Evolutionary conservation across 2,797 vertebrate genomes (phyloP).

Genomic region (Limnodromus scolopaceus): DNA sequence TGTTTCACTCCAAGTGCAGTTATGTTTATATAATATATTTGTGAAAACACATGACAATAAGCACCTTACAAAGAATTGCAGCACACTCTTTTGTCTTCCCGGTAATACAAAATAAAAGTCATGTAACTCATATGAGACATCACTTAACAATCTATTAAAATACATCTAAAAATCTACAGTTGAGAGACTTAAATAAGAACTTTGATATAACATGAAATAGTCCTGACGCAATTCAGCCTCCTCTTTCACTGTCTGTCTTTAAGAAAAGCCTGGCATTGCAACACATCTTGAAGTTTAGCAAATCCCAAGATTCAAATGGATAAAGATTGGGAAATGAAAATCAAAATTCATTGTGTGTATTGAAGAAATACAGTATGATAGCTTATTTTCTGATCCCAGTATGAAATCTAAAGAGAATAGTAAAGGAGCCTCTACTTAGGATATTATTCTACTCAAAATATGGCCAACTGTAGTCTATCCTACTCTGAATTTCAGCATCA

Average conservation of each 20-base stretch:
- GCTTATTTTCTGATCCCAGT: background rate
- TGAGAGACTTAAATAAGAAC: background rate
- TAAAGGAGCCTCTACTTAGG: rapidly evolving
- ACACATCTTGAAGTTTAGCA: background rate
- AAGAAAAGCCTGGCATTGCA: background rate
- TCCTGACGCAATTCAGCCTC: background rate
- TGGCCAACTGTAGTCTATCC: background rate
- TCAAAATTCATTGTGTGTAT: background rate
- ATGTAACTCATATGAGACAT: background rate
- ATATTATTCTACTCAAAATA: background rate
- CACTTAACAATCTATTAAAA: background rate
- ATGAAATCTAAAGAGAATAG: background rate
- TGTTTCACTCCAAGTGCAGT: background rate
- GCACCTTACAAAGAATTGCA: background rate
- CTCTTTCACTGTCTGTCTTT: background rate
- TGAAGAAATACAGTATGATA: background rate
- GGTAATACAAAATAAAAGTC: background rate
- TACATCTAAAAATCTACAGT: background rate
- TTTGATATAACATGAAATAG: background rate
- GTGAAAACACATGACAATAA: background rate
- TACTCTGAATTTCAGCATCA: background rate
- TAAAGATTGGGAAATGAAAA: background rate
- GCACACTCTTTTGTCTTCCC: background rate
- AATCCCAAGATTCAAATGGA: background rate
- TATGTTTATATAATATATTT: background rate